Conservation (phyloP, 2,797 vertebrate species). For the Malurus splendens region DNA sequence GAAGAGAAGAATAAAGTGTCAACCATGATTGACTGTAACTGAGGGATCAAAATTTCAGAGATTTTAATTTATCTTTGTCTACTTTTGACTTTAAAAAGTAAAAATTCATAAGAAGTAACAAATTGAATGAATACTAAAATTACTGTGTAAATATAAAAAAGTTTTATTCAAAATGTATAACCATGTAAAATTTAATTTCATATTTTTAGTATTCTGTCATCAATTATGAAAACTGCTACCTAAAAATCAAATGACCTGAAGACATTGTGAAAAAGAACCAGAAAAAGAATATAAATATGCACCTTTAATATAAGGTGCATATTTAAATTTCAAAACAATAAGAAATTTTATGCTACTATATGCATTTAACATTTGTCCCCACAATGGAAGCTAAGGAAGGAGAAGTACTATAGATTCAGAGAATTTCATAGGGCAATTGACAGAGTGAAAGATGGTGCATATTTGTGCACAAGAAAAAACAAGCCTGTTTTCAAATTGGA, state of each 20-base stretch:
- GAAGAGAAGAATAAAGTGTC: background rate
- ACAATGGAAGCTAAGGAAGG: background rate
- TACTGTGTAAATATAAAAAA: background rate
- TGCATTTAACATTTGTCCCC: background rate
- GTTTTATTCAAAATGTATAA: background rate
- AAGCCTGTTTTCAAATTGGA: background rate
- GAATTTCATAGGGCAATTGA: background rate
- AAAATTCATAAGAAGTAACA: background rate
- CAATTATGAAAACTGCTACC: background rate
- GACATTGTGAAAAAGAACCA: background rate
- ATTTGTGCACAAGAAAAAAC: background rate
- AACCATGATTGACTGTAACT: background rate
- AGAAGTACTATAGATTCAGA: background rate
- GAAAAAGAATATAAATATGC: no score
- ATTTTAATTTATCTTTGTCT: background rate
- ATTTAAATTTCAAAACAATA: background rate
- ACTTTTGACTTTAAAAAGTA: background rate
- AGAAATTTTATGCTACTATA: background rate
- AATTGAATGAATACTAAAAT: background rate
- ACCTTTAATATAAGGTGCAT: background rate
- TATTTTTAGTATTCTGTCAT: background rate
- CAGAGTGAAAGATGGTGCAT: background rate
- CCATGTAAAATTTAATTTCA: background rate
- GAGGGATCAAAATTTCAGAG: background rate
- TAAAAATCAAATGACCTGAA: background rate